Base-by-base conservation (phyloP, 2,888 invertebrate genomes). In the Miltochrista miniata region DNA sequence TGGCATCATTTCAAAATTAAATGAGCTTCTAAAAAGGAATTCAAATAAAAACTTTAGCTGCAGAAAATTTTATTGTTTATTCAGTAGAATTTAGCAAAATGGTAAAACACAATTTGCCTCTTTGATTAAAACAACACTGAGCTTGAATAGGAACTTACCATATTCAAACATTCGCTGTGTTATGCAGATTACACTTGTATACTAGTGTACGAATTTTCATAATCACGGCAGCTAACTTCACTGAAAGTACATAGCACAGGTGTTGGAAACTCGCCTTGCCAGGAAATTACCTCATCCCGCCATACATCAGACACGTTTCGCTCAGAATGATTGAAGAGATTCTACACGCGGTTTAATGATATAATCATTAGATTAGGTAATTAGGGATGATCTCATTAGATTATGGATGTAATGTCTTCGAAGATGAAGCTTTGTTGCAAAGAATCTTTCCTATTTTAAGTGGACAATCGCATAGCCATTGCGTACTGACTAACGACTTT, bases 261-360 rank as follows among this genome's bases (percentile, higher is more conserved):
- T 72, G 73, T 61, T 39, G 58, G 48, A 45, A 71, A 66, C 65
- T 64, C 66, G 61, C 62, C 59, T 61, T 65, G 60, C 40, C 51
- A 61, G 60, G 60, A 62, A 59, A 67, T 62, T 60, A 66, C 56
- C 53, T 64, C 57, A 61, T 53, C 56, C 56, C 58, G 51, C 60
- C 51, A 55, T 54, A 58, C 60, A 48, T 57, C 61, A 57, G 45
- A 54, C 48, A 45, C 48, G 51, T 60, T 64, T 61, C 54, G 41
- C 48, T 48, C 38, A 18, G 42, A 57, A 43, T 61, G 64, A 65
- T 65, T 60, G 68, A 66, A 61, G 68, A 59, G 9, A 48, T 24
- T 45, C 41, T 36, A 45, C 41, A 42, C 39, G 15, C 35, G 11
- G 33, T 49, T 34, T 49, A 37, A 29, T 44, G 34, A 49, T 38